Conservation (phyloP, 2,797 vertebrate genomes). For the Heliangelus exortis region DNA sequence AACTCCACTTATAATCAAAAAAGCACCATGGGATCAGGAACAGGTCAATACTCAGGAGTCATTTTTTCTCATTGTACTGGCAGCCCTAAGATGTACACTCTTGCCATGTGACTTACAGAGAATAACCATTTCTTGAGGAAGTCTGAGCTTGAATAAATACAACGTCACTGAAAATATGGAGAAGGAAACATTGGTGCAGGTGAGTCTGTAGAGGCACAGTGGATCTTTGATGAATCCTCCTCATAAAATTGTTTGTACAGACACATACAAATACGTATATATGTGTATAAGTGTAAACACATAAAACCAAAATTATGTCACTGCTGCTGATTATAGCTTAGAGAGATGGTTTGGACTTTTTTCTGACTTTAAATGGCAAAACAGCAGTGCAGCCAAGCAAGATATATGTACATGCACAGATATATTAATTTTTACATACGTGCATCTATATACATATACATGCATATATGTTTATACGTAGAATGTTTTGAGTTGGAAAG, state of each 20-base stretch:
- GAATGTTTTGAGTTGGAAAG: too few species aligned
- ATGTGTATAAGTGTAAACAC: fast-evolving
- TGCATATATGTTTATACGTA: fast-evolving
- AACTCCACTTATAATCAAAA: background rate
- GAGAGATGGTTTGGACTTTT: background rate
- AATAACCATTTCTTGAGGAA: background rate
- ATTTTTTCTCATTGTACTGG: background rate
- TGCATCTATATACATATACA: too few species aligned
- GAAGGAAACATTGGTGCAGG: background rate
- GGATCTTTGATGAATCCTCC: background rate
- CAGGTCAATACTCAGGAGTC: background rate
- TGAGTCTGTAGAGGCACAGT: background rate
- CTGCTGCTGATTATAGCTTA: background rate
- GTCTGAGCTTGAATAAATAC: background rate
- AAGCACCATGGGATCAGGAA: background rate
- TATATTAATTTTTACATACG: background rate
- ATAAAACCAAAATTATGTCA: background rate
- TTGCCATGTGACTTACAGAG: background rate
- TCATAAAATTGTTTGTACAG: background rate
- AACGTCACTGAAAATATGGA: fast-evolving
- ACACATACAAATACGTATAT: too few species aligned
- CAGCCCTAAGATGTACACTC: background rate
- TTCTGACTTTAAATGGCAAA: background rate
- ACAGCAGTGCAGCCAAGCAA: background rate
- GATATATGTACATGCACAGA: background rate